These are phyloP conservation scores for Oncorhynchus nerka DNA, from an alignment of 2,113 vertebrate genomes.

Conservation along the genomic window DNA sequence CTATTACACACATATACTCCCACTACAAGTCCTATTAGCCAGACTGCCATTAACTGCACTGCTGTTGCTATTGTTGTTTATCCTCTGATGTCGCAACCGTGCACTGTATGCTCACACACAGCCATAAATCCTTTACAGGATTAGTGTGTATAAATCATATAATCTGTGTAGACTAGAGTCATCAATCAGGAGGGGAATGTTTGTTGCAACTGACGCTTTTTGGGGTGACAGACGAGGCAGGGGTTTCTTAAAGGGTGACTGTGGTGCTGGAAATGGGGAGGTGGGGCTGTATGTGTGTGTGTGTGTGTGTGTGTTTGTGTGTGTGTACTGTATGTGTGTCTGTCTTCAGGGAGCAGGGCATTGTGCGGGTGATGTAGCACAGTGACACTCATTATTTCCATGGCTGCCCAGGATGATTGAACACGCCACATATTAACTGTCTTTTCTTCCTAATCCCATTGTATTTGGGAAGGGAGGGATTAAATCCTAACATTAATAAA, in stretches of 20 bases:
- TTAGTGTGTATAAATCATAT: constrained; percentile 50
- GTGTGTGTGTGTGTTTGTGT: background rate
- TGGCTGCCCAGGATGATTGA: constrained; percentile 59
- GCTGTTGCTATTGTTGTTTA: constrained; percentile 44
- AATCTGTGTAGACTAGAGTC: constrained; percentile 56
- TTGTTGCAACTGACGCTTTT: constrained; percentile 66
- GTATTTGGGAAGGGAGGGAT: constrained; percentile 62
- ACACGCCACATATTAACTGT: constrained; percentile 66
- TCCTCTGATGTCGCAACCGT: constrained; percentile 57
- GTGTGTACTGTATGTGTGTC: too few relatives aligned
- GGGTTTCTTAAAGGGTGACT: constrained; percentile 55
- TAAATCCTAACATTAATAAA: constrained; percentile 77
- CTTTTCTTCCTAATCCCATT: constrained; percentile 71
- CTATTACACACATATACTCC: background rate
- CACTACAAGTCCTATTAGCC: background rate
- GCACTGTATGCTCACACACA: constrained; percentile 41
- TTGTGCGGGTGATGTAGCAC: constrained; percentile 20
- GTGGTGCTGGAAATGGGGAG: constrained; percentile 20
- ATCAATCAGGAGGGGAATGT: constrained; percentile 64
- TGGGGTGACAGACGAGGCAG: constrained; percentile 61
- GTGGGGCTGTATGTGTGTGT: constrained; percentile 16
- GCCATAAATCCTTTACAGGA: constrained; percentile 62
- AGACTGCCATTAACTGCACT: constrained; percentile 16
- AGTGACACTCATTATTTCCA: constrained; percentile 67
- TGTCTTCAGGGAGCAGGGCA: too few relatives aligned